Percentiles rank a stretch among this genome's conserved stretches.
phyloP scores from a whole-genome alignment of 1,140 invertebrate genomes.

The Bombus waltoni region DNA sequence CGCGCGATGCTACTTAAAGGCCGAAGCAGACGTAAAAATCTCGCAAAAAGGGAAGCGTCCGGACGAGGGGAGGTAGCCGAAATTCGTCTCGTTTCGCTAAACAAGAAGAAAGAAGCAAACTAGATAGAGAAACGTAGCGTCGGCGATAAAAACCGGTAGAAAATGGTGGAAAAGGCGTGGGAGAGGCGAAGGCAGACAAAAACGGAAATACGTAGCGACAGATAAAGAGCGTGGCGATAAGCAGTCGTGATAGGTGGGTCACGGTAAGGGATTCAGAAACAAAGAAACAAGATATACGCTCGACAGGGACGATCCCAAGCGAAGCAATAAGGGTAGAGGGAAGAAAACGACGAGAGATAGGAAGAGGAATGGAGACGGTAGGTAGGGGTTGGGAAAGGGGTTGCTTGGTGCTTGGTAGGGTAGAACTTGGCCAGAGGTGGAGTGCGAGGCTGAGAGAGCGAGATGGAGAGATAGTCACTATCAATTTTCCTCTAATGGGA shows the following conservation, averaged over 20 bases:
- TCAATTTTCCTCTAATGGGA: slow-evolving; percentile 78
- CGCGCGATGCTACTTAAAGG: background rate
- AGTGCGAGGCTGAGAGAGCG: background rate
- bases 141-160: slow-evolving; percentile 6
- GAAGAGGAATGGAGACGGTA: background rate
- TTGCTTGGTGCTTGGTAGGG: background rate
- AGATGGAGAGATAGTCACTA: slow-evolving; percentile 67
- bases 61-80: background rate
- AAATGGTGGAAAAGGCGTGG: background rate
- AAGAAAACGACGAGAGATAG: background rate
- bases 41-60: background rate
- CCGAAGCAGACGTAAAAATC: background rate
- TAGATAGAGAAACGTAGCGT: background rate
- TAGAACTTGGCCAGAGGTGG: background rate
- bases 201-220: slow-evolving; percentile 24
- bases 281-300: slow-evolving; percentile 27
- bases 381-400: background rate
- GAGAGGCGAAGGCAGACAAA: background rate
- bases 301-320: background rate
- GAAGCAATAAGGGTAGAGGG: background rate
- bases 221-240: slow-evolving; percentile 36
- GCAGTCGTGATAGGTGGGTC: slow-evolving; percentile 3
- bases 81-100: background rate
- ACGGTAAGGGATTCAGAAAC: slow-evolving; percentile 15
- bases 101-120: background rate